Percentiles rank a stretch among this genome's conserved stretches.
phyloP scores from a whole-genome alignment of 1,140 invertebrate genomes.

The Cydia pomonella region DNA sequence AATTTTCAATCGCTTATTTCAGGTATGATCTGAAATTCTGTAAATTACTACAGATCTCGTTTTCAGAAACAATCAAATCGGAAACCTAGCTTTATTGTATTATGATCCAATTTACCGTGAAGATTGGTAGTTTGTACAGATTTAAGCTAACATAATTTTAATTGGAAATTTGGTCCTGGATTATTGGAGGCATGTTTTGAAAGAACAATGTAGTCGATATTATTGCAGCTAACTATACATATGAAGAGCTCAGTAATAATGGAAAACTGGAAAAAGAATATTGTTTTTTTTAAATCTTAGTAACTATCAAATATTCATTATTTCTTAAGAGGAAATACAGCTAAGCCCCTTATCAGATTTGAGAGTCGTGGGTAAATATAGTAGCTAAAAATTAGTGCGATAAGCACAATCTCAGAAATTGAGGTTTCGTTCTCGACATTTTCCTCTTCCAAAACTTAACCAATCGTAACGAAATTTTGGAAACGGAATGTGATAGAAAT shows the following conservation, averaged over 20 bases:
- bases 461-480: too few relatives aligned
- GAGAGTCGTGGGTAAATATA: too few relatives aligned
- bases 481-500: too few relatives aligned
- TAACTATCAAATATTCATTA: too few relatives aligned
- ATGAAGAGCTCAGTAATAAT: neutral
- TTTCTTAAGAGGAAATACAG: too few relatives aligned
- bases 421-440: too few relatives aligned
- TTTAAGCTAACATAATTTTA: conserved; percentile 2
- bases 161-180: neutral
- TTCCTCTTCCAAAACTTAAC: too few relatives aligned
- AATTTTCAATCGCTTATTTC: conserved; percentile 28
- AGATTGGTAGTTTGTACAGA: neutral
- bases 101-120: neutral
- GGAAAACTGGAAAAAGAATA: neutral
- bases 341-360: too few relatives aligned
- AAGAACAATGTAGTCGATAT: neutral
- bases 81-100: neutral
- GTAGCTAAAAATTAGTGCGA: too few relatives aligned
- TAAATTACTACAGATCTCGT: neutral
- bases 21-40: conserved; percentile 20
- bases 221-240: neutral
- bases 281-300: too few relatives aligned
- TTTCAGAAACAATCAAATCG: neutral
- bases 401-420: too few relatives aligned
- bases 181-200: conserved; percentile 2